phyloP scores from a whole-genome alignment of 2,113 vertebrate species.

The Saccopteryx bilineata region DNA sequence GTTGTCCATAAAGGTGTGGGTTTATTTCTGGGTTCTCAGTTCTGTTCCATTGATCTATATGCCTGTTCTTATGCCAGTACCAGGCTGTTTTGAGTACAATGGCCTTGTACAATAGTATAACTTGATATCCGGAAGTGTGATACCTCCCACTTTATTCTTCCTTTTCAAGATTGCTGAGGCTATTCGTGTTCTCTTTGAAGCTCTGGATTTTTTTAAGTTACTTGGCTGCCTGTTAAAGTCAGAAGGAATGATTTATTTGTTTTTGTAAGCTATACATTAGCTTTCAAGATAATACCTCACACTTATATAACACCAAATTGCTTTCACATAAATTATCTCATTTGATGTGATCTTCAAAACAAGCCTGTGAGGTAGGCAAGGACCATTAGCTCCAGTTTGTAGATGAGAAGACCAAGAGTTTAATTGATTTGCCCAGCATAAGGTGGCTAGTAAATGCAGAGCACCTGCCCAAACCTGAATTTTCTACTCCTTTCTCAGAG shows the following conservation, averaged over 20 bases:
- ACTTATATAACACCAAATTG: slow-evolving; percentile 70
- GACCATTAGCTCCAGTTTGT: slow-evolving; percentile 74
- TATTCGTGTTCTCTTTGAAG: too few relatives aligned
- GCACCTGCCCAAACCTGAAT: slow-evolving; percentile 43
- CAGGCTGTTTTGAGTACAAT: too few relatives aligned
- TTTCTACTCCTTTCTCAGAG: background rate
- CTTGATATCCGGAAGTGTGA: too few relatives aligned
- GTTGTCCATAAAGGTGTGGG: too few relatives aligned
- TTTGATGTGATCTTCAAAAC: slow-evolving; percentile 81
- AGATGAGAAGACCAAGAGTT: slow-evolving; percentile 72
- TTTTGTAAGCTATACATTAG: slow-evolving; percentile 72
- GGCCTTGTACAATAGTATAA: too few relatives aligned
- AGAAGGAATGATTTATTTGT: slow-evolving; percentile 68
- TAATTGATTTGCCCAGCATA: slow-evolving; percentile 68
- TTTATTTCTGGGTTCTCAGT: too few relatives aligned
- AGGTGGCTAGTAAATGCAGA: slow-evolving; percentile 59
- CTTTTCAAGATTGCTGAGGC: too few relatives aligned
- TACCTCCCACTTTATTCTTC: too few relatives aligned
- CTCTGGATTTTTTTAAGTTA: slow-evolving; percentile 56
- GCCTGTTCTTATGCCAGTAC: too few relatives aligned
- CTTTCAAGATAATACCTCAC: slow-evolving; percentile 63
- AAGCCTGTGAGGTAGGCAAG: slow-evolving; percentile 56
- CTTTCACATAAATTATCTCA: slow-evolving; percentile 79
- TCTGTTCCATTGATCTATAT: too few relatives aligned
- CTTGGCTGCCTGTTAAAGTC: slow-evolving; percentile 56